Percentiles rank a stretch among this genome's conserved stretches.
Evolutionary conservation across 2,113 vertebrate species (phyloP).

Genomic region (Podarcis cretensis): DNA sequence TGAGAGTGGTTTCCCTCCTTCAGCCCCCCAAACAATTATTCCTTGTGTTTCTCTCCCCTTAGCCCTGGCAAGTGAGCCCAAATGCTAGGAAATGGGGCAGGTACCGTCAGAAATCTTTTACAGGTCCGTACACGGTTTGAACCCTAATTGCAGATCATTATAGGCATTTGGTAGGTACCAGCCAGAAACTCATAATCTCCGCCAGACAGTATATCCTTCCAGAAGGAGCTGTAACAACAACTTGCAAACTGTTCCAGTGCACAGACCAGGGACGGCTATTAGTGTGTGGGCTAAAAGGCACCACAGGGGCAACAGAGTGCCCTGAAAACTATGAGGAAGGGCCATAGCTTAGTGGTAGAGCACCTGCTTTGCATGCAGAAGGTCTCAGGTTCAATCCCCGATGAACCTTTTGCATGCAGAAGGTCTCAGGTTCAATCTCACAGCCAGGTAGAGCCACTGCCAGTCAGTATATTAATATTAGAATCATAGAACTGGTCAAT

Average conservation of each 20-base stretch:
- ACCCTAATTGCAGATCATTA: conserved; percentile 37
- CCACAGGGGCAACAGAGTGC: rapidly evolving
- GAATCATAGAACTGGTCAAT: no score
- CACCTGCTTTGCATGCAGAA: no score
- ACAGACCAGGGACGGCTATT: rapidly evolving
- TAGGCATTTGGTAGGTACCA: conserved; percentile 42
- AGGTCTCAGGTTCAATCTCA: no score
- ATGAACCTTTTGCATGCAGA: no score
- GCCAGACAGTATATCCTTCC: conserved; percentile 23
- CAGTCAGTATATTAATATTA: no score
- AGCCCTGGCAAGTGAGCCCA: conserved; percentile 48
- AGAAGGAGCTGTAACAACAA: conserved; percentile 29
- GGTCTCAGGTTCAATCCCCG: no score
- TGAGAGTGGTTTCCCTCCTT: conserved; percentile 73
- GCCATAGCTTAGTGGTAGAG: no score
- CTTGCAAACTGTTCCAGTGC: conserved; percentile 19
- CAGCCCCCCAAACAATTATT: conserved; percentile 71
- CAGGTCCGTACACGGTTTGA: conserved; percentile 41
- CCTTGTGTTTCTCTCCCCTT: conserved; percentile 63
- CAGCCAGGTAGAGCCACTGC: no score
- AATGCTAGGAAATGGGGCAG: neutral
- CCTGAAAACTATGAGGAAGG: neutral
- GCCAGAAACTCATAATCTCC: conserved; percentile 32
- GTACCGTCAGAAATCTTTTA: conserved; percentile 39
- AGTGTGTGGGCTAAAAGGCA: neutral